phyloP scores from a whole-genome alignment of 2,888 invertebrate genomes.

The Venusia cambrica region DNA sequence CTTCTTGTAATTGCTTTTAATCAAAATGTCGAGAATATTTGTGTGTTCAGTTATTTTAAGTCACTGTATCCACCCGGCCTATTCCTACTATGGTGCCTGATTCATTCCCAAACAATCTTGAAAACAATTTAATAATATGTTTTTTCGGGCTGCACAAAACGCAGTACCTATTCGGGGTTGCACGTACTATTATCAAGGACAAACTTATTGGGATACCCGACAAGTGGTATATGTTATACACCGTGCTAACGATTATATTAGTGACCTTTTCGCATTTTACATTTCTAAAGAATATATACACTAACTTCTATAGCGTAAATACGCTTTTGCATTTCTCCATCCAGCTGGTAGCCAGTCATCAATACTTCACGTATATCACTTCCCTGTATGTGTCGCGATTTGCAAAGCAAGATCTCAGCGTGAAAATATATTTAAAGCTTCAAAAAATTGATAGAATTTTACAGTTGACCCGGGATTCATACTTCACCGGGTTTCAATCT shows the following conservation, averaged over 20 bases:
- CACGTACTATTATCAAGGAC: slow-evolving; percentile 32
- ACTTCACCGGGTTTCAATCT: slow-evolving; percentile 27
- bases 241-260: slow-evolving; percentile 30
- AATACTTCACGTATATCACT: slow-evolving; percentile 29
- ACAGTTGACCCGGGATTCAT: slow-evolving; percentile 22
- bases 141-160: slow-evolving; percentile 32
- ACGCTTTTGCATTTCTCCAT: no score
- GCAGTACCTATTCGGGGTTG: slow-evolving; percentile 35
- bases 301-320: no score
- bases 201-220: slow-evolving; percentile 24
- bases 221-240: slow-evolving; percentile 33
- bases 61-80: neutral
- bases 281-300: no score
- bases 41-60: no score
- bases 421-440: slow-evolving; percentile 29
- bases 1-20: no score
- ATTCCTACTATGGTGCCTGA: slow-evolving; percentile 7
- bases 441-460: slow-evolving; percentile 38
- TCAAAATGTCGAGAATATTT: no score
- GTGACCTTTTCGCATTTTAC: slow-evolving; percentile 28
- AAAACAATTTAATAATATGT: slow-evolving; percentile 34
- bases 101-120: slow-evolving; percentile 13
- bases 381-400: slow-evolving; percentile 33
- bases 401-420: slow-evolving; percentile 23
- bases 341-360: slow-evolving; percentile 7